Percentiles rank a stretch among this genome's conserved stretches.
Conservation (phyloP, 2,797 vertebrate genomes). For the Pantherophis vulpinus region DNA sequence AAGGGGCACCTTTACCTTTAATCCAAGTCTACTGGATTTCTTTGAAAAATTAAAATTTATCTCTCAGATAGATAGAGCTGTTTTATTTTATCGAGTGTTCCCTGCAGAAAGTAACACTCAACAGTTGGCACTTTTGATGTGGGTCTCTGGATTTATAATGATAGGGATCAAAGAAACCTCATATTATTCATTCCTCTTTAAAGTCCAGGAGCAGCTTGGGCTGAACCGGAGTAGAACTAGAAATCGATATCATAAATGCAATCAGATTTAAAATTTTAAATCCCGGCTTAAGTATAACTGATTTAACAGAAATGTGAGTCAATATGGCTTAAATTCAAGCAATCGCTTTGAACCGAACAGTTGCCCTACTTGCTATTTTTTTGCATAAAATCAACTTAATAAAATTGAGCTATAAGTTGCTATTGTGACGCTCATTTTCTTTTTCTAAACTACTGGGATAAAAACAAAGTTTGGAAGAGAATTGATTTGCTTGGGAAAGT, state of each 20-base stretch:
- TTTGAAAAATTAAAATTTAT: background rate
- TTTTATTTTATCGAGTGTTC: background rate
- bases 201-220: background rate
- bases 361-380: background rate
- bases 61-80: background rate
- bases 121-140: background rate
- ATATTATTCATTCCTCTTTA: background rate
- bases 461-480: background rate
- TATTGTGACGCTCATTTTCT: background rate
- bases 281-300: background rate
- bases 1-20: too few relatives aligned
- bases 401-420: rapidly evolving
- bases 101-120: background rate
- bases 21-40: slow-evolving; percentile 2
- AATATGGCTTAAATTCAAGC: background rate
- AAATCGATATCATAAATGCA: background rate
- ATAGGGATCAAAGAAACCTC: background rate
- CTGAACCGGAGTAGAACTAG: background rate
- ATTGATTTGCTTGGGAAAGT: background rate
- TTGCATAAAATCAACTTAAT: background rate
- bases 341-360: background rate
- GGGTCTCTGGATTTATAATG: background rate
- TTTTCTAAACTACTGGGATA: background rate
- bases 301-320: background rate
- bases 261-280: background rate